Evolutionary conservation across 1,140 invertebrate species (phyloP).

Genomic region (Piezodorus guildinii): DNA sequence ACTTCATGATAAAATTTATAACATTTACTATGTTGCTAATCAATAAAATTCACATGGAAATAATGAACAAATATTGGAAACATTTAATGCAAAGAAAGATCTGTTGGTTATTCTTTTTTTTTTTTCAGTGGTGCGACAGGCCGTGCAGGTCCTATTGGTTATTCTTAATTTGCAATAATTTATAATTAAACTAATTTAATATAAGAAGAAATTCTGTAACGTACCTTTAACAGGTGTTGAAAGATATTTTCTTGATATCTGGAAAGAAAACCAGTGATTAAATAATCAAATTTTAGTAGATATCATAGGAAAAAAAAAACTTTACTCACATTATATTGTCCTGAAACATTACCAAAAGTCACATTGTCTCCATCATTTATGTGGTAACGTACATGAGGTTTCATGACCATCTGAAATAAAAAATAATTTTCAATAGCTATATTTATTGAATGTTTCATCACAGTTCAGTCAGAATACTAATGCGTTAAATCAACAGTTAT

Average conservation of each 20-base stretch:
- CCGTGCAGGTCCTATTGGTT: no score
- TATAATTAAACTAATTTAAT: no score
- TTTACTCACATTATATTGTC: constrained; percentile 13
- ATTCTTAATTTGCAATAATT: not conserved
- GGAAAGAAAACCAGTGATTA: not conserved
- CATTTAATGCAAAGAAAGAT: no score
- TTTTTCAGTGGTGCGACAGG: no score
- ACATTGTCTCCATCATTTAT: constrained; percentile 20
- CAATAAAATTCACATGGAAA: no score
- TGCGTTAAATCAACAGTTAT: not conserved
- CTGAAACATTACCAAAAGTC: constrained; percentile 16
- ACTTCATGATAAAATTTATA: no score
- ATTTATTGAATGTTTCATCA: no score
- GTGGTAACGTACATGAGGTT: constrained; percentile 23
- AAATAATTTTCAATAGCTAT: no score
- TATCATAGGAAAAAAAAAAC: not conserved
- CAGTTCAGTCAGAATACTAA: not conserved
- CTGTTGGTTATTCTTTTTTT: no score
- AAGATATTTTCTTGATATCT: not conserved
- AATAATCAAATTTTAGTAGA: not conserved
- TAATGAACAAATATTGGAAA: no score
- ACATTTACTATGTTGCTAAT: no score
- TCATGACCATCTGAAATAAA: constrained; percentile 21
- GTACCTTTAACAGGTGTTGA: constrained; percentile 1
- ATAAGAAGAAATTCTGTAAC: not conserved